These are phyloP conservation scores for Hippocampus zosterae DNA, from an alignment of 2,113 vertebrate species.

Conservation along the genomic window DNA sequence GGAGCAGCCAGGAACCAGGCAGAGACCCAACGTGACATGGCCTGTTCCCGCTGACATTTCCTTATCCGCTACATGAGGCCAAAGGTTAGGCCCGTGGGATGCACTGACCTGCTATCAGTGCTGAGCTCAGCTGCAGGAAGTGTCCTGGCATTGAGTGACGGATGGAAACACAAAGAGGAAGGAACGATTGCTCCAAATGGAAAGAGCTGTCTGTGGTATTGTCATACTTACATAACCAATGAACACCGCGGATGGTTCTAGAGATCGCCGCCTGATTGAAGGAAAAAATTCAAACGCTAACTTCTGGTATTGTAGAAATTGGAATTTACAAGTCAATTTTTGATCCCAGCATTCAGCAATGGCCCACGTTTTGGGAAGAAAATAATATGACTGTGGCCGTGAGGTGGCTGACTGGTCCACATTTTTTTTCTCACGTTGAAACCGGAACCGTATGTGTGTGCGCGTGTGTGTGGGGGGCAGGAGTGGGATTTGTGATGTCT, in stretches of 20 bases:
- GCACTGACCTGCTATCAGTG: constrained; percentile 34
- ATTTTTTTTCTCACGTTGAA: not conserved
- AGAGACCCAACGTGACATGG: constrained; percentile 39
- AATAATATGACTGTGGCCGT: not conserved
- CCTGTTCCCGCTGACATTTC: constrained; percentile 61
- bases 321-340: not conserved
- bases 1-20: constrained; percentile 36
- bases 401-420: not conserved
- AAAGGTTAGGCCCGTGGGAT: constrained; percentile 43
- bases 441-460: no score
- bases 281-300: not conserved
- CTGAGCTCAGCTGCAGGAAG: constrained; percentile 62
- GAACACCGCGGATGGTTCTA: constrained; percentile 23
- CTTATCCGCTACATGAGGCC: constrained; percentile 54
- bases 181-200: constrained; percentile 28
- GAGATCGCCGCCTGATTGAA: not conserved
- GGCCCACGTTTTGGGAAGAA: not conserved
- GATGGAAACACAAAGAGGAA: constrained; percentile 39
- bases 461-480: no score
- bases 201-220: not conserved
- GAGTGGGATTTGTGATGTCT: no score
- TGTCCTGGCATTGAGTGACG: constrained; percentile 19
- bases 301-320: not conserved
- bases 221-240: constrained; percentile 48
- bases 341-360: not conserved